Conservation (phyloP, 2,888 invertebrate species). For the Erebia ligea region DNA sequence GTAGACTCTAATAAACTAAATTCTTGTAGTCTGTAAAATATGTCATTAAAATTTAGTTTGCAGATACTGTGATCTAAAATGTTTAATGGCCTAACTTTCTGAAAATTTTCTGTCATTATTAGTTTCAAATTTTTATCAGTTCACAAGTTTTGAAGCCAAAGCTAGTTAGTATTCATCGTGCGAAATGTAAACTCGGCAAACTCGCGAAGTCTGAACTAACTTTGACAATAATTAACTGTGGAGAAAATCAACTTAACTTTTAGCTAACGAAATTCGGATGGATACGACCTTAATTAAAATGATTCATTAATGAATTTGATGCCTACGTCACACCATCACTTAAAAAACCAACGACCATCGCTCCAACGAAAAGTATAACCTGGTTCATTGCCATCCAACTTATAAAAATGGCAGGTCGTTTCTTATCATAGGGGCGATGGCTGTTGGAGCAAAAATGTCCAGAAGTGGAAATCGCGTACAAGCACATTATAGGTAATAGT, state of each 20-base stretch:
- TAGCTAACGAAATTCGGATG: constrained; percentile 36
- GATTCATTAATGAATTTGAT: constrained; percentile 15
- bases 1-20: neutral
- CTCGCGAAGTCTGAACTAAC: constrained; percentile 35
- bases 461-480: no score
- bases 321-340: neutral
- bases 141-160: constrained; percentile 33
- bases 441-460: no score
- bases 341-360: neutral
- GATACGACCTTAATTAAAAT: constrained; percentile 33
- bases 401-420: no score
- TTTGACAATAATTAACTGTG: constrained; percentile 41
- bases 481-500: no score
- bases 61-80: neutral
- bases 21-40: neutral
- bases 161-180: constrained; percentile 38
- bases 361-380: no score
- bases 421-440: no score
- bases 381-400: no score
- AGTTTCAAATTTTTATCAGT: constrained; percentile 31
- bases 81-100: constrained; percentile 1
- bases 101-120: constrained; percentile 7
- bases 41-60: neutral
- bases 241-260: constrained; percentile 38
- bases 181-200: constrained; percentile 37